Evolutionary conservation across 2,113 vertebrate genomes (phyloP).

Genomic region (Phalacrocorax aristotelis): DNA sequence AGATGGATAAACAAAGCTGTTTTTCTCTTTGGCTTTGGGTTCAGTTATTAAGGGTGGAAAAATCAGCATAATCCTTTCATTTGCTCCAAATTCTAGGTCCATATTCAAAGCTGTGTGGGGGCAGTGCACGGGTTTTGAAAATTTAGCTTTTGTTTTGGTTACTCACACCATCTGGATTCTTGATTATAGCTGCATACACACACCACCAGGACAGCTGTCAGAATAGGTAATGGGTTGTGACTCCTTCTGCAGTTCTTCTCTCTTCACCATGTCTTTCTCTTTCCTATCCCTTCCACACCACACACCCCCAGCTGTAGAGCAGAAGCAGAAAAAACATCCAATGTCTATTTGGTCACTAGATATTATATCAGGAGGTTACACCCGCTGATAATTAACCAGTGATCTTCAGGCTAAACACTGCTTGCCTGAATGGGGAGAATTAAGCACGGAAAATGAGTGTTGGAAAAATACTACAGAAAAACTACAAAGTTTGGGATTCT

Average conservation of each 20-base stretch:
- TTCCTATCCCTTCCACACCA: background rate
- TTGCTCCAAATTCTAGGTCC: background rate
- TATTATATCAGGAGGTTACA: background rate
- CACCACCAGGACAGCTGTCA: background rate
- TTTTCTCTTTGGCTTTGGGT: slow-evolving; percentile 16
- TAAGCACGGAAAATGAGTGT: background rate
- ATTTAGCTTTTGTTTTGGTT: background rate
- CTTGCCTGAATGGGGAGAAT: background rate
- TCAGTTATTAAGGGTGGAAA: background rate
- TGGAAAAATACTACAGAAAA: background rate
- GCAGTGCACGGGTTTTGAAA: background rate
- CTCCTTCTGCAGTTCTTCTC: background rate
- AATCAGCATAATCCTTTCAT: background rate
- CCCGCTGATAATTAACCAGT: background rate
- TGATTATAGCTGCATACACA: background rate
- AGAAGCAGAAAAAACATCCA: background rate
- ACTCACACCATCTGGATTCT: background rate
- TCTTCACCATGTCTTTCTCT: background rate
- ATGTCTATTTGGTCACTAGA: background rate
- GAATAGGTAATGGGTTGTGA: background rate
- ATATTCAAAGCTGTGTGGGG: background rate
- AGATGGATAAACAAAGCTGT: slow-evolving; percentile 52
- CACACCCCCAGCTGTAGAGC: background rate
- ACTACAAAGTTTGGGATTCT: background rate
- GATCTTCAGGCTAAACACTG: background rate